phyloP scores from a whole-genome alignment of 2,113 vertebrate species.

The Syngnathoides biaculeatus region DNA sequence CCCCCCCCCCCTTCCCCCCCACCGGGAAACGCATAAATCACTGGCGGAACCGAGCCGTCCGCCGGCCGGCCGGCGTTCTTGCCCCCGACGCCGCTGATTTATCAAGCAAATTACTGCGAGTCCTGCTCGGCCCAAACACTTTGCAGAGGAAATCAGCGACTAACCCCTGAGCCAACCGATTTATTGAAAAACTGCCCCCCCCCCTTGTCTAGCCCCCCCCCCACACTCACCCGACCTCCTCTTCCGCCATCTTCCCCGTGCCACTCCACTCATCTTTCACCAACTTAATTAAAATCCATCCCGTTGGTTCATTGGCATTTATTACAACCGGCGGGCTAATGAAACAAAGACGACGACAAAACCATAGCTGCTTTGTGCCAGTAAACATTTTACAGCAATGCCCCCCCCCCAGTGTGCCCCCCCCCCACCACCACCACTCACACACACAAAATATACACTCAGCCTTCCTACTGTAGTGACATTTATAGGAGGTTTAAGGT shows the following conservation, averaged over 20 bases:
- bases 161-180: conserved; percentile 79
- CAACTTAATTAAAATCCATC: conserved; percentile 75
- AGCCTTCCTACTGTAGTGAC: conserved; percentile 36
- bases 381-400: conserved; percentile 53
- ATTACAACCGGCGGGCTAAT: conserved; percentile 69
- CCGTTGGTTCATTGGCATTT: conserved; percentile 69
- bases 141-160: conserved; percentile 74
- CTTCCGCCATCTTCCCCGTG: conserved; percentile 44
- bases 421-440: neutral
- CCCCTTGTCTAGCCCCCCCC: conserved; percentile 32
- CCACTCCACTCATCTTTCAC: conserved; percentile 72
- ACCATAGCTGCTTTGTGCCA: conserved; percentile 57
- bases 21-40: conserved; percentile 98
- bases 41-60: conserved; percentile 76
- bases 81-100: conserved; percentile 82
- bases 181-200: conserved; percentile 73
- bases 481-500: conserved; percentile 34
- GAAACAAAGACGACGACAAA: conserved; percentile 67
- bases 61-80: conserved; percentile 56
- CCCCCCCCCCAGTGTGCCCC: neutral
- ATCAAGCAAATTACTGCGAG: conserved; percentile 92
- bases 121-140: conserved; percentile 71
- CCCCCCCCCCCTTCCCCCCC: too few species aligned
- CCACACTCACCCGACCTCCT: conserved; percentile 37
- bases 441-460: conserved; percentile 15